Base-by-base conservation (phyloP, 1,140 invertebrate species). In the Eriocheir sinensis region DNA sequence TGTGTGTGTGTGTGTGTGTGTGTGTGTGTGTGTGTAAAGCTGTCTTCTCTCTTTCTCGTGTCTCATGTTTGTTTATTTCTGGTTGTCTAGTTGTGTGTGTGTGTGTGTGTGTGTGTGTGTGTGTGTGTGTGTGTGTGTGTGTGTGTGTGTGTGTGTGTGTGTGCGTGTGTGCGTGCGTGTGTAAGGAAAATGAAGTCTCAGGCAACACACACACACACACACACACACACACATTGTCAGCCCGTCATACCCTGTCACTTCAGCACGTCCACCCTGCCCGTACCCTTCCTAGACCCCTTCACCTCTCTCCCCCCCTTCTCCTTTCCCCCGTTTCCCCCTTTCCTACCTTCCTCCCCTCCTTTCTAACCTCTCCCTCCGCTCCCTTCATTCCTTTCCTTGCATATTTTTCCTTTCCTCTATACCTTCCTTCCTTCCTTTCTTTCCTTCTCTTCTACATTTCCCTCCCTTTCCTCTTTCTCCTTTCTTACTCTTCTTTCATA, bases 1-100 rank as follows among this genome's bases (percentile, higher is more conserved):
- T 91, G 12, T 72, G n/a, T 91, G 30, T 91, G 53, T 41, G 36
- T 88, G 86, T 88, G 86, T 88, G 86, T 88, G 86, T 88, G 86
- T 88, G 86, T 88, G 86, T 40, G 36, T 88, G 86, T 88, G 36
- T 88, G 36, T 88, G 34, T 40, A 34, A n/a, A 21, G 21, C 17
- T 40, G 36, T 53, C 21, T n/a, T 15, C n/a, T 91, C 27, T 38
- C 12, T 36, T 34, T 34, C 32, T 60, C 3, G 6, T 86, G 41
- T 86, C 36, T 86, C 36, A n/a, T 27, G 38, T 90, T 30, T 41
- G 48, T 53, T 48, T 41, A 53, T 89, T n/a, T 15, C n/a, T 90
- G n/a, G 38, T n/a, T 27, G 48, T 41, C 0, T 89, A 89, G 0
- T 89, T n/a, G 27, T 60, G 30, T 36, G 3, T 53, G 53, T 36